Base-by-base conservation (phyloP, 2,797 vertebrate species). In the Acipenser ruthenus region DNA sequence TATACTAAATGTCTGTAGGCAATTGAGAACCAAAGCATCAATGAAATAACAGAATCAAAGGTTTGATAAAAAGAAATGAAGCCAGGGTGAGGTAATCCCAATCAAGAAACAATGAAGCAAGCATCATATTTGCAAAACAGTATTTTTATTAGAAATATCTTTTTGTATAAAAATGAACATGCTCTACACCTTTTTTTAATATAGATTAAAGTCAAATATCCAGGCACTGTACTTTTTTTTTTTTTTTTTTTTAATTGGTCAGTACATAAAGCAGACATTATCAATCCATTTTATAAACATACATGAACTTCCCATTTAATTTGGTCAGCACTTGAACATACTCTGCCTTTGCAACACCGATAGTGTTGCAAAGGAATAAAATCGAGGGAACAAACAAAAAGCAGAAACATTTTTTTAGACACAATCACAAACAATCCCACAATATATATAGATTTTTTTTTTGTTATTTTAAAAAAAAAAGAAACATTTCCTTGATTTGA, bases 101-200 rank as follows among this genome's bases (percentile, higher is more conserved):
- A 18, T 18, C 15, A 18, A 18, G 15, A 18, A 18, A 18, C 15
- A 18, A 18, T 1, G 15, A 18, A 18, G 15, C 15, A 18, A 18
- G 15, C 58, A 1, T 59, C 13, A 48, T 62, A 61, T 80, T 87
- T 93, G 90, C 87, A 95, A 96, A 96, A 95, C 90, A 81, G 67
- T 94, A 93, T 80, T 88, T 94, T 95, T 93, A 96, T 95, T 95
- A 96, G 93, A 95, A 96, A 96, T 90, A 86, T 93, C 86, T 90
- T 86, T 77, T 89, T 76, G 93, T 95, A 96, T 93, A 95, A 96
- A 96, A 96, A 95, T 92, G 84, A 87, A 92, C 94, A 96, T 96
- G 94, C 93, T 91, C 88, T 91, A 94, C 91, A 95, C 89, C 85
- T 90, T 84, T 82, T 87, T 67, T 83, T 83, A 90, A 88, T 83